These are phyloP conservation scores for Siniperca knerii DNA, from an alignment of 2,113 vertebrate genomes.

Conservation along the genomic window DNA sequence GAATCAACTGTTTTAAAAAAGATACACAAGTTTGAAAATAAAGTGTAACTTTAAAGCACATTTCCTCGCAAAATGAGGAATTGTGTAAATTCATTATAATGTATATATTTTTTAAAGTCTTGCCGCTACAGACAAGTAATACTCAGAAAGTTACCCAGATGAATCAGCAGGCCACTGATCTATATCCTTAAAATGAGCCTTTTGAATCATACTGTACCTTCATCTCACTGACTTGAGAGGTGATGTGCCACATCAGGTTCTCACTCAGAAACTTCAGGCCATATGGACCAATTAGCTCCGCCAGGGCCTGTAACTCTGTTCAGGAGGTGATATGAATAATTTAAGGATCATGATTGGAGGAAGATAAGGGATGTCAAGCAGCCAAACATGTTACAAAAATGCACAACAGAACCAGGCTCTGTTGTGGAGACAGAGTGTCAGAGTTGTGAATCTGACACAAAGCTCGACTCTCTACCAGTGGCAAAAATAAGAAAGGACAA, in stretches of 20 bases:
- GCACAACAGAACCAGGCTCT: background rate
- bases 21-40: background rate
- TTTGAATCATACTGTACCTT: constrained; percentile 84
- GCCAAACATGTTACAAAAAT: background rate
- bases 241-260: constrained; percentile 97
- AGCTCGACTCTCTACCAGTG: background rate
- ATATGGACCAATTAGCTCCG: constrained; percentile 93
- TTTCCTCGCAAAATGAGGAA: background rate
- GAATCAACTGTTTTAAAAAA: background rate
- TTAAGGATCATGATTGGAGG: background rate
- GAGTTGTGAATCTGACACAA: background rate
- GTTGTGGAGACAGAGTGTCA: background rate
- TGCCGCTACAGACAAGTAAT: background rate
- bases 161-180: background rate
- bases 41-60: background rate
- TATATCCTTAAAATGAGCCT: background rate
- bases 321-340: constrained; percentile 28
- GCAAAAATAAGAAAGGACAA: background rate
- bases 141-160: background rate
- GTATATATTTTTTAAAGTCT: background rate
- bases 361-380: background rate
- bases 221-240: constrained; percentile 94
- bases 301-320: constrained; percentile 91
- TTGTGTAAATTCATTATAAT: background rate
- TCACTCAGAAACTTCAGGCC: constrained; percentile 94